These are phyloP conservation scores for Oncorhynchus masou DNA, from an alignment of 2,113 vertebrate genomes.

Conservation along the genomic window DNA sequence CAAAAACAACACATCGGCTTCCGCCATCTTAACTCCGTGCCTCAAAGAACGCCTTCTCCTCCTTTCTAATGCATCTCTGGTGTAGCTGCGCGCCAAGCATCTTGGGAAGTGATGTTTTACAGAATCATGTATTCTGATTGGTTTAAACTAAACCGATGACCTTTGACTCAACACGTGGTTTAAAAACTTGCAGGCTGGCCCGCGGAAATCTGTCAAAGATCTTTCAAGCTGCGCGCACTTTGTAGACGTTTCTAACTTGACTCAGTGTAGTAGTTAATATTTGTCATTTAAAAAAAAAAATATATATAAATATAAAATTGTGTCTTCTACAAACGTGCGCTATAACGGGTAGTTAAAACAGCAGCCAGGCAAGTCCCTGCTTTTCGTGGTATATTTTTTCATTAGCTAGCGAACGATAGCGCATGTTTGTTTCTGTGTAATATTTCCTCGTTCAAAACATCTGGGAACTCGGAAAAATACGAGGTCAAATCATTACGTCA, in stretches of 20 bases:
- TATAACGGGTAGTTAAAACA: not conserved
- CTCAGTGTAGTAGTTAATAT: not conserved
- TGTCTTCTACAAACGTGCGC: not conserved
- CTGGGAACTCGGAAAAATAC: not conserved
- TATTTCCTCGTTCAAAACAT: too few species aligned
- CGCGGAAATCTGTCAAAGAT: constrained; percentile 55
- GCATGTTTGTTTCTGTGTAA: too few species aligned
- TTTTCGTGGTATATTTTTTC: not conserved
- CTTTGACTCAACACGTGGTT: constrained; percentile 67
- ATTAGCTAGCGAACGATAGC: not conserved
- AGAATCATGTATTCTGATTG: constrained; percentile 32
- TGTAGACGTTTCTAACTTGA: not conserved
- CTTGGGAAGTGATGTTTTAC: constrained; percentile 49
- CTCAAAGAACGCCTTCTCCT: too few species aligned
- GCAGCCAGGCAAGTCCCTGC: not conserved
- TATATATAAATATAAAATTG: too few species aligned
- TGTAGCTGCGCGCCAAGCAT: constrained; percentile 18
- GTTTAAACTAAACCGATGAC: constrained; percentile 18
- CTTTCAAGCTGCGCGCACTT: not conserved
- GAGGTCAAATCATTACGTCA: not conserved
- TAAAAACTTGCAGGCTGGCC: constrained; percentile 61
- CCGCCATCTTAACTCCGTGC: too few species aligned
- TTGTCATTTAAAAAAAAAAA: not conserved
- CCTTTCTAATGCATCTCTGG: too few species aligned
- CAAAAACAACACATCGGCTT: too few species aligned